A percentile compares a stretch with the other conserved stretches of the same genome.
Conservation (phyloP, 2,113 vertebrate genomes). For the Elaphurus davidianus region DNA sequence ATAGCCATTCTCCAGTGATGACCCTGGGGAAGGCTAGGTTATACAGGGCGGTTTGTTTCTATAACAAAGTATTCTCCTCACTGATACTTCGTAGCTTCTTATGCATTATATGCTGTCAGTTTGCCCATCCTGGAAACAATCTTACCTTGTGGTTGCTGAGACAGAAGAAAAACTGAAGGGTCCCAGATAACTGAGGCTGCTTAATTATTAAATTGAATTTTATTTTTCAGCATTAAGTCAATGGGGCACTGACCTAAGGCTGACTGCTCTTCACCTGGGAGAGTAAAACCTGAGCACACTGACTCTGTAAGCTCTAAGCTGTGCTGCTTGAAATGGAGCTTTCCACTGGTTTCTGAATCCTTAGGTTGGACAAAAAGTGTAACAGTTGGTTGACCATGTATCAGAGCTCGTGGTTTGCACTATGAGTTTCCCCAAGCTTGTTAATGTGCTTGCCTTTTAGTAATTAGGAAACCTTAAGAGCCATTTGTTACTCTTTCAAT, state of each 20-base stretch:
- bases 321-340: neutral
- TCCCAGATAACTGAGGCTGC: neutral
- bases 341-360: neutral
- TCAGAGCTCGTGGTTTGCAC: neutral
- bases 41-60: neutral
- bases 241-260: neutral
- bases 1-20: neutral
- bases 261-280: neutral
- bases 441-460: neutral
- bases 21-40: neutral
- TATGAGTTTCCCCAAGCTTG: neutral
- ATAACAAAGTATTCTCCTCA: neutral
- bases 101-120: neutral
- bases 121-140: neutral
- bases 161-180: neutral
- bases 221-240: neutral
- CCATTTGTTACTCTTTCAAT: neutral
- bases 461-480: neutral
- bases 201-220: neutral
- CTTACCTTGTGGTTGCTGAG: neutral
- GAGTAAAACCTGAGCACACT: neutral
- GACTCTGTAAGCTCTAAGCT: too few relatives aligned
- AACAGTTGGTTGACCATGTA: neutral
- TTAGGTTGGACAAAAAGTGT: neutral
- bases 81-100: neutral